A percentile compares a stretch with the other conserved stretches of the same genome.
Conservation (phyloP, 2,888 invertebrate species). For the Aphidoletes aphidimyza region DNA sequence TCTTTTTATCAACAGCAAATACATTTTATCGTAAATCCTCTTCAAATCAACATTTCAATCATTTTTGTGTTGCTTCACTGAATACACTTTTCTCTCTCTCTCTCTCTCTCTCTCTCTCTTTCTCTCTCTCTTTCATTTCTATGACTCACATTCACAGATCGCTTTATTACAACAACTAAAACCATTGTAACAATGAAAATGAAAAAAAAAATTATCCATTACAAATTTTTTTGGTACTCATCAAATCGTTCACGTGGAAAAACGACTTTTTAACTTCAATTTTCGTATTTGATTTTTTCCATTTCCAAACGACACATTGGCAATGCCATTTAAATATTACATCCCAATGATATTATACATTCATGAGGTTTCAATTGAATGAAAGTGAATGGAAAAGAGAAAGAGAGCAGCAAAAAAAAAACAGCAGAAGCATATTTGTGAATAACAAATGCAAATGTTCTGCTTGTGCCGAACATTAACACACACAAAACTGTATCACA, state of each 20-base stretch:
- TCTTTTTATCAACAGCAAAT: neutral
- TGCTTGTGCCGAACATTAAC: slow-evolving; percentile 50
- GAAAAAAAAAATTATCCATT: slow-evolving; percentile 19
- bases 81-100: neutral
- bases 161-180: neutral
- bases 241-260: slow-evolving; percentile 66
- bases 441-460: slow-evolving; percentile 50
- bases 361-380: slow-evolving; percentile 36
- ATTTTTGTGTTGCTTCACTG: neutral
- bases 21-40: slow-evolving; percentile 23
- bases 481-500: slow-evolving; percentile 10
- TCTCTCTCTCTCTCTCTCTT: neutral
- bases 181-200: neutral
- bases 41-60: slow-evolving; percentile 14
- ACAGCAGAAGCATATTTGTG: neutral
- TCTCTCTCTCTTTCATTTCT: neutral
- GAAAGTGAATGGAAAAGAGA: neutral
- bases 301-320: neutral
- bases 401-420: neutral
- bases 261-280: slow-evolving; percentile 64
- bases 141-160: neutral
- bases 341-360: slow-evolving; percentile 48
- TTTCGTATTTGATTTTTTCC: slow-evolving; percentile 52
- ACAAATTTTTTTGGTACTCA: slow-evolving; percentile 58
- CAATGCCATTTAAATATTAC: neutral